phyloP scores from a whole-genome alignment of 2,113 vertebrate genomes.

The Pseudonaja textilis region DNA sequence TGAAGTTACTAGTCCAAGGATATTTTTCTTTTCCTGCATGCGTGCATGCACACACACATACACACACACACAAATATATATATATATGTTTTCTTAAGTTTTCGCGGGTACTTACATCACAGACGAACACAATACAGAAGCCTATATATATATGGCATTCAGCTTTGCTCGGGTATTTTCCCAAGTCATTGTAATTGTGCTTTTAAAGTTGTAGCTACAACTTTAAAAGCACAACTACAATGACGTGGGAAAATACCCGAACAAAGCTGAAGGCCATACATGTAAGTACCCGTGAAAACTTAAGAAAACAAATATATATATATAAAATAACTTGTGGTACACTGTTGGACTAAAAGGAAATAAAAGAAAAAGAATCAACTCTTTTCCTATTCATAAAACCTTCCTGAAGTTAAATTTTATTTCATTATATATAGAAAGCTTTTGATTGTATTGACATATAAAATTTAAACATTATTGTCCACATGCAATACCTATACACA shows the following conservation, averaged over 20 bases:
- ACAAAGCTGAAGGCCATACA: too few relatives aligned
- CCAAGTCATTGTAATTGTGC: too few relatives aligned
- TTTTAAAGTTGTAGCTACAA: too few relatives aligned
- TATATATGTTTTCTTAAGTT: too few relatives aligned
- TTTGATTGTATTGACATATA: neutral
- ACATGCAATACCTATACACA: neutral
- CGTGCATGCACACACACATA: accelerated
- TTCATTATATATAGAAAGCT: neutral
- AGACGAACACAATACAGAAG: too few relatives aligned
- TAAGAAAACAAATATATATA: too few relatives aligned
- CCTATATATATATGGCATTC: too few relatives aligned
- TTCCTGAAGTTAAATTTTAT: neutral
- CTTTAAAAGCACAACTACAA: too few relatives aligned
- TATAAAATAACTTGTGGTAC: neutral
- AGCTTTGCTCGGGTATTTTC: too few relatives aligned
- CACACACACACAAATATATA: neutral
- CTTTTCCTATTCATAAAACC: neutral
- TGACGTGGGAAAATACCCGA: too few relatives aligned
- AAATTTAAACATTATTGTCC: neutral
- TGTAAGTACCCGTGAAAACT: too few relatives aligned
- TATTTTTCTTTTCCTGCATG: neutral
- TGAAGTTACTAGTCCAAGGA: neutral
- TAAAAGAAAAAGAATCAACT: neutral
- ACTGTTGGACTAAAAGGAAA: neutral
- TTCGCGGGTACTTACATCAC: too few relatives aligned